These are phyloP conservation scores for Scyliorhinus canicula DNA, from an alignment of 2,797 vertebrate genomes.

Conservation along the genomic window DNA sequence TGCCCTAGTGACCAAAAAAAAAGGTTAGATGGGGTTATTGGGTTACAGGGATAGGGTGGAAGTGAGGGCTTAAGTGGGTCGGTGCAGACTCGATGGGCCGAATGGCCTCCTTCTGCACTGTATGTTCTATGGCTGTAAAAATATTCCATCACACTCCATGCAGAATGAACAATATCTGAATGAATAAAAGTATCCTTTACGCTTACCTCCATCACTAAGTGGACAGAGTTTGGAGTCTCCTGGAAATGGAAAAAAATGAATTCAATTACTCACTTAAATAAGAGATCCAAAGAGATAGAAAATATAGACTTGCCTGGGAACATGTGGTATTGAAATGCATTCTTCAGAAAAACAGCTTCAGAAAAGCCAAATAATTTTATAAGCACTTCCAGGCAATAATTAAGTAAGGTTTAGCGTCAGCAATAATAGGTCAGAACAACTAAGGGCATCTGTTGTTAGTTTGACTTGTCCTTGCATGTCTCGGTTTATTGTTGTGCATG, in stretches of 20 bases:
- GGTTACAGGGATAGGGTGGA: too few relatives aligned
- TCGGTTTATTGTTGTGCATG: background rate
- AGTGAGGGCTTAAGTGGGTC: too few relatives aligned
- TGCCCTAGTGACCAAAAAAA: too few relatives aligned
- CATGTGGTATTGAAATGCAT: background rate
- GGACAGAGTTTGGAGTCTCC: slow-evolving; percentile 90
- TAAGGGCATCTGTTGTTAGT: background rate
- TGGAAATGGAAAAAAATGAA: slow-evolving; percentile 58
- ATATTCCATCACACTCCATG: background rate
- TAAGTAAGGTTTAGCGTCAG: background rate
- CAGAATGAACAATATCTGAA: slow-evolving; percentile 35
- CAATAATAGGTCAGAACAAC: background rate
- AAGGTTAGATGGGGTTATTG: too few relatives aligned
- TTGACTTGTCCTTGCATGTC: background rate
- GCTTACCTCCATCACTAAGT: slow-evolving; percentile 91
- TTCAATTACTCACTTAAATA: background rate
- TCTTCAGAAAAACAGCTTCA: background rate
- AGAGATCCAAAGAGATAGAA: background rate
- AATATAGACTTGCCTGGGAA: background rate
- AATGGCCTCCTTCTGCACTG: too few relatives aligned
- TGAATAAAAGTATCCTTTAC: slow-evolving; percentile 45
- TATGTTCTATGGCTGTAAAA: background rate
- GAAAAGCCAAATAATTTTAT: background rate
- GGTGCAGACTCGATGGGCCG: too few relatives aligned
- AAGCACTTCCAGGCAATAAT: background rate